phyloP scores from a whole-genome alignment of 2,888 invertebrate species.

The Aspidapion aeneum region DNA sequence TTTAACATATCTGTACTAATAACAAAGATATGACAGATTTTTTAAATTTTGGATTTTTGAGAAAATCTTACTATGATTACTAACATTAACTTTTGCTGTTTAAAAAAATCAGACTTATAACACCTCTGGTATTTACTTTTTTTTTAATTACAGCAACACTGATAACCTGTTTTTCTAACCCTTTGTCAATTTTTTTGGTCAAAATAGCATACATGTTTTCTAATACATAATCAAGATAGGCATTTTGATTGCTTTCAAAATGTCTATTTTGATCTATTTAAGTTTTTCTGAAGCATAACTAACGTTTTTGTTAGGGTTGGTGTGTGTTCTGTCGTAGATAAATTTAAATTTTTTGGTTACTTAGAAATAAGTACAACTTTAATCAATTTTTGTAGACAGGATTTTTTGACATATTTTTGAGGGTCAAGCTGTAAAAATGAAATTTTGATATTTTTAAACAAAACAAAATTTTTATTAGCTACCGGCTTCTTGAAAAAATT shows the following conservation, averaged over 20 bases:
- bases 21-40: too few species aligned
- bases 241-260: neutral
- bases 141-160: too few species aligned
- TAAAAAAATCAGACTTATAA: too few species aligned
- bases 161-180: too few species aligned
- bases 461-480: neutral
- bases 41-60: too few species aligned
- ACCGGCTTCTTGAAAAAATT: neutral
- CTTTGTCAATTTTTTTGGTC: too few species aligned
- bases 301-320: conserved; percentile 3
- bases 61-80: too few species aligned
- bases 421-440: neutral
- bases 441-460: neutral
- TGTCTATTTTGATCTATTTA: neutral
- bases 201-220: too few species aligned
- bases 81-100: too few species aligned
- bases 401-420: neutral
- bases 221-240: neutral
- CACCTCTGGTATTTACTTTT: too few species aligned
- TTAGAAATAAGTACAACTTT: neutral
- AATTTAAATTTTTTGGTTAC: neutral
- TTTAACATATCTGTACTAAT: too few species aligned
- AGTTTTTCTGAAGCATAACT: conserved; percentile 21
- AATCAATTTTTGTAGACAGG: neutral
- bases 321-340: neutral